Evolutionary conservation across 1,140 invertebrate genomes (phyloP).

Genomic region (Drosophila azteca): DNA sequence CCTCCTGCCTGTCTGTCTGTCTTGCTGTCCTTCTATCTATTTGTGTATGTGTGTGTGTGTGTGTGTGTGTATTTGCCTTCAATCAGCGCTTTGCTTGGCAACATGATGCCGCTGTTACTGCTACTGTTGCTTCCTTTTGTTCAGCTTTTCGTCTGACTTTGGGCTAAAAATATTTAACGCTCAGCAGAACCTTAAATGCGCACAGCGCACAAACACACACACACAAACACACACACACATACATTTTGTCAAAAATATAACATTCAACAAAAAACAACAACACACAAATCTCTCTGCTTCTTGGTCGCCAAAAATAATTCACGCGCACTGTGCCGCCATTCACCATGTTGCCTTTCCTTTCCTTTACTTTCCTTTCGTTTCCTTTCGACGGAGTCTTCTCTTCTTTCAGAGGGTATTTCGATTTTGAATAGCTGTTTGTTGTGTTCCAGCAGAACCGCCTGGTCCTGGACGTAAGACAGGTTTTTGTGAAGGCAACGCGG

Average conservation of each 20-base stretch:
- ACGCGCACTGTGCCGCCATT: conserved; percentile 50
- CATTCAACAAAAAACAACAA: conserved; percentile 21
- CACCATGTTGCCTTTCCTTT: not conserved
- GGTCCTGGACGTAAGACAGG: too few relatives aligned
- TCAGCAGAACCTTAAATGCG: conserved; percentile 49
- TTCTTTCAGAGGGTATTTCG: not conserved
- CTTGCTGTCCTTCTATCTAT: conserved; percentile 4
- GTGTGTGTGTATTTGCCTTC: conserved; percentile 58
- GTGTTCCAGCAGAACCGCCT: too few relatives aligned
- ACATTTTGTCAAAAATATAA: conserved; percentile 72
- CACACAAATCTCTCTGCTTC: conserved; percentile 33
- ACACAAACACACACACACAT: conserved; percentile 24
- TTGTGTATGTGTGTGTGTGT: conserved; percentile 8
- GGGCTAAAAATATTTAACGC: conserved; percentile 78
- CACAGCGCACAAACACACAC: conserved; percentile 26
- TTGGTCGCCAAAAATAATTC: conserved; percentile 66
- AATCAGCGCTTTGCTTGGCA: conserved; percentile 63
- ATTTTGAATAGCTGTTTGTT: too few relatives aligned
- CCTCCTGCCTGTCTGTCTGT: conserved; percentile 7
- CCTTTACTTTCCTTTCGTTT: too few relatives aligned
- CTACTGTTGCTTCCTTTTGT: conserved; percentile 38
- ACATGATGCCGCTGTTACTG: conserved; percentile 35
- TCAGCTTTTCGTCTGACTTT: conserved; percentile 60
- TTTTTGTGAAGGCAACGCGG: too few relatives aligned
- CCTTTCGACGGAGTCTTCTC: too few relatives aligned